Evolutionary conservation across 2,888 invertebrate species (phyloP).

Genomic region (Idaea dimidiata): DNA sequence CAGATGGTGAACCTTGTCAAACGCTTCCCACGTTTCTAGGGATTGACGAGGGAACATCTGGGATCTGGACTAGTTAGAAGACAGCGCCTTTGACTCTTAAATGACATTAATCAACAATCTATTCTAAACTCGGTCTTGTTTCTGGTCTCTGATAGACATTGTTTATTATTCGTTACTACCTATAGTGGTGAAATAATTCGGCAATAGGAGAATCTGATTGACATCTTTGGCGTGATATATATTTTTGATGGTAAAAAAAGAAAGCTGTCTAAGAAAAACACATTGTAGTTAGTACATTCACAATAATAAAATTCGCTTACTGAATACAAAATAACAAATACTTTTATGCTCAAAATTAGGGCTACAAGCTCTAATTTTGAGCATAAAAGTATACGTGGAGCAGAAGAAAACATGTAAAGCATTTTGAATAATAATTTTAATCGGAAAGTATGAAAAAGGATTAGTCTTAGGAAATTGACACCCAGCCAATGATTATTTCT

Average conservation of each 20-base stretch:
- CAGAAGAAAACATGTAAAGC: too few species aligned
- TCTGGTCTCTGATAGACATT: slow-evolving; percentile 36
- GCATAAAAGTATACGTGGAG: too few species aligned
- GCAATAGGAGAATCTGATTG: background rate
- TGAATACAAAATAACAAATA: too few species aligned
- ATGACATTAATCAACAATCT: slow-evolving; percentile 49
- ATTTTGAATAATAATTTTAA: too few species aligned
- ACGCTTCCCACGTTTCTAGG: slow-evolving; percentile 37
- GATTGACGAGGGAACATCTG: slow-evolving; percentile 47
- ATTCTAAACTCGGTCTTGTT: slow-evolving; percentile 54
- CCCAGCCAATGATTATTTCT: too few species aligned
- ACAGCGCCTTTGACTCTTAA: slow-evolving; percentile 39
- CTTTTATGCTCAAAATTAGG: too few species aligned
- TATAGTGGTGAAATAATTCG: slow-evolving; percentile 9
- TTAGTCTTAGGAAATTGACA: too few species aligned
- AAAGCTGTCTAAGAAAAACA: too few species aligned
- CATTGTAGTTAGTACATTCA: too few species aligned
- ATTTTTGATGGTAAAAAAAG: background rate
- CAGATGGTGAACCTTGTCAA: slow-evolving; percentile 46
- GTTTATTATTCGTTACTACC: slow-evolving; percentile 36
- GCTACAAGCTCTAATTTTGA: too few species aligned
- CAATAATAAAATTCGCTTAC: too few species aligned
- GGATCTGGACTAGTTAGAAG: slow-evolving; percentile 13
- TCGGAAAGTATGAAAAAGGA: too few species aligned
- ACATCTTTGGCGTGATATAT: background rate